Percentiles rank a stretch among this genome's conserved stretches.
Conservation (phyloP, 2,797 vertebrate species). For the Sebastes kiyomatsui region DNA sequence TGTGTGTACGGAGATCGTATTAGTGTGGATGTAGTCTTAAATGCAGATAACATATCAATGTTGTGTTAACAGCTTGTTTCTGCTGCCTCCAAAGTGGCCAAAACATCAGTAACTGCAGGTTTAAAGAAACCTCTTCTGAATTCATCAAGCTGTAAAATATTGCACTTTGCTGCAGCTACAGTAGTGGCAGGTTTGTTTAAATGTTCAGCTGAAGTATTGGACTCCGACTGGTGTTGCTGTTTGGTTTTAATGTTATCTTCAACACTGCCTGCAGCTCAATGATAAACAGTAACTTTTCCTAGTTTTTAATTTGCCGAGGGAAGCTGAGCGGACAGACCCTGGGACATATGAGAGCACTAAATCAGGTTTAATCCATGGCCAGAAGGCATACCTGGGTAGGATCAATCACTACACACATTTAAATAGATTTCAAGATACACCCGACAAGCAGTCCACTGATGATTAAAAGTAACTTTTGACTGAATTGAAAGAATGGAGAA, state of each 20-base stretch:
- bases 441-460: neutral
- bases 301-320: constrained; percentile 13
- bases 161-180: neutral
- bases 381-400: neutral
- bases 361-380: constrained; percentile 6
- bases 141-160: neutral
- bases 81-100: neutral
- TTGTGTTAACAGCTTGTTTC: neutral
- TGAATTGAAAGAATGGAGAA: neutral
- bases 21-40: neutral
- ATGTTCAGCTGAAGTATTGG: neutral
- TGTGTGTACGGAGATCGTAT: no score
- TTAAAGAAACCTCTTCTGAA: neutral
- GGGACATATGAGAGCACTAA: neutral
- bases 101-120: neutral
- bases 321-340: neutral
- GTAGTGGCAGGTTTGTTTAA: neutral
- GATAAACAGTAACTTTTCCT: neutral
- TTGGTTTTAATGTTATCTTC: neutral
- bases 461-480: neutral
- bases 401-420: constrained; percentile 6
- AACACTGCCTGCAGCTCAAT: neutral
- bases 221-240: neutral
- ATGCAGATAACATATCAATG: neutral
- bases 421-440: neutral